Evolutionary conservation across 2,797 vertebrate genomes (phyloP), one percentile per base, ranked within the genome.

Genomic region (Neosilurus hyrtlii): DNA sequence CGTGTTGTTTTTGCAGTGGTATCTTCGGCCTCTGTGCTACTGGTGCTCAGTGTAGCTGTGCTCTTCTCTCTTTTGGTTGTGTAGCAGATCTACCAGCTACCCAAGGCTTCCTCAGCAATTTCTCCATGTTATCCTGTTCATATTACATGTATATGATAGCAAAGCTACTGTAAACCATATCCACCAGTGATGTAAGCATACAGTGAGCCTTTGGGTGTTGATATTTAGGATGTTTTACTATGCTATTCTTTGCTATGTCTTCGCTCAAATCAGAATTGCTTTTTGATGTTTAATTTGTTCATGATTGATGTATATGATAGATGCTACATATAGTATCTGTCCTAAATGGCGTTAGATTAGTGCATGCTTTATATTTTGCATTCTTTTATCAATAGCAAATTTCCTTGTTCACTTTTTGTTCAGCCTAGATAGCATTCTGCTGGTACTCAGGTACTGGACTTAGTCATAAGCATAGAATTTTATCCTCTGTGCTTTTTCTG

Each of bases 11-110:
- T 18, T 81, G 16, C 86, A 86, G 88, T 78, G 59, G 74, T 86
- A 62, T 92, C 92, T 3, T 90, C 90, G 0, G 78, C 61, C 1
- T 86, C 89, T 71, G 77, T 93, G 86, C 83, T 93, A 59, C 77
- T 92, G 82, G 2, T 84, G 18, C 66, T 82, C 83, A 71, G 88
- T 75, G 35, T 92, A 87, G 86, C 87, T 68, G 83, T 84, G 88
- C 3, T 89, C 85, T 89, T 84, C 62, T 86, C 89, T 63, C 90
- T 86, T 51, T 35, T 83, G 80, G 83, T 62, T 79, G 80, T 80
- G 68, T 90, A 87, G 76, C 59, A 22, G 67, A 37, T 62, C 68
- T 75, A n/a, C 68, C n/a, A 86, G 89, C 80, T 30, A 49, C 72
- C 66, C 65, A 30, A 18, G 12, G n/a, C 12, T 12, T 70, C 35